Evolutionary conservation across 2,888 invertebrate species (phyloP).

Genomic region (Acanthosepion pharaonis): DNA sequence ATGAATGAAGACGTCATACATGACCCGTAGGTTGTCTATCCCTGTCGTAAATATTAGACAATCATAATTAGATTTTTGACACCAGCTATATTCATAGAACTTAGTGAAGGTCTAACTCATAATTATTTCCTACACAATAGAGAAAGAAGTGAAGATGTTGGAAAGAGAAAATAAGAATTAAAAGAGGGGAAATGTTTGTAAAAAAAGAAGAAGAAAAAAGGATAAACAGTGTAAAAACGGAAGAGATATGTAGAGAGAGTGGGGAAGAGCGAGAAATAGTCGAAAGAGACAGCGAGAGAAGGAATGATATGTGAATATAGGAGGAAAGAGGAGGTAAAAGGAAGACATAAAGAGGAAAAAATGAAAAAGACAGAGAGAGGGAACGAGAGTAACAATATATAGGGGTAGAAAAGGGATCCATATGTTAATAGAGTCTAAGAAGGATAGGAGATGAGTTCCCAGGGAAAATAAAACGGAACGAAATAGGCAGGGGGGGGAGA

Average conservation of each 20-base stretch:
- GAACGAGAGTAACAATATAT: not conserved
- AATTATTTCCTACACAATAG: too few relatives aligned
- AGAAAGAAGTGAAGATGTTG: too few relatives aligned
- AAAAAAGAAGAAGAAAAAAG: not conserved
- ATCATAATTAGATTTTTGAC: too few relatives aligned
- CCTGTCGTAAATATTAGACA: too few relatives aligned
- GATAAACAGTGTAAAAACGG: not conserved
- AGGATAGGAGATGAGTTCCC: too few relatives aligned
- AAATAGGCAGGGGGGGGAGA: not conserved
- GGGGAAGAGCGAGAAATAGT: not conserved
- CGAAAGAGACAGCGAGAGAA: not conserved
- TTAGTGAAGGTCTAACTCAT: too few relatives aligned
- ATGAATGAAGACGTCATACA: too few relatives aligned
- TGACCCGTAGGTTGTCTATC: too few relatives aligned
- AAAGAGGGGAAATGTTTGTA: too few relatives aligned
- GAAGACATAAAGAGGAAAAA: not conserved
- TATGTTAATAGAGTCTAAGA: too few relatives aligned
- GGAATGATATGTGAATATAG: not conserved
- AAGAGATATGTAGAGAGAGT: not conserved
- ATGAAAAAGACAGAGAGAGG: not conserved
- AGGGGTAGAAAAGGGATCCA: not conserved
- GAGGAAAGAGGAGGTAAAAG: not conserved
- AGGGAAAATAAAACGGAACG: not conserved
- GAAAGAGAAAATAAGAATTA: too few relatives aligned
- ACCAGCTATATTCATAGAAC: too few relatives aligned